Conservation (phyloP, 2,888 invertebrate species). For the Nomada ferruginata region DNA sequence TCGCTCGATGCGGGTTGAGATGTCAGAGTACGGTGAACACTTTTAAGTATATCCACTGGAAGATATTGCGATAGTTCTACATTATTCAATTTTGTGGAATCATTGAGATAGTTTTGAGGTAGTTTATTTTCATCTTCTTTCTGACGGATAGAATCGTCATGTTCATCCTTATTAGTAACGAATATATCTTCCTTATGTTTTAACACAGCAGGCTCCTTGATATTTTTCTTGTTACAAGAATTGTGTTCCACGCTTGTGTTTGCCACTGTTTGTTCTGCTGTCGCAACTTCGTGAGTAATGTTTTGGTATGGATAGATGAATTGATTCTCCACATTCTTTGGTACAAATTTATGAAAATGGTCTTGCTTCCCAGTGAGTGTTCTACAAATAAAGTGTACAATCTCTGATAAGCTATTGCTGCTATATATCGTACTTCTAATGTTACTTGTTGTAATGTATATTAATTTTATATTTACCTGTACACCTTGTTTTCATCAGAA, state of each 20-base stretch:
- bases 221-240: neutral
- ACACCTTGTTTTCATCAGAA: constrained; percentile 78
- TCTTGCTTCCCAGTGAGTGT: constrained; percentile 51
- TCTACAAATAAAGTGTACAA: constrained; percentile 41
- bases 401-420: constrained; percentile 9
- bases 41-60: constrained; percentile 79
- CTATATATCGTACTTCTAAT: neutral
- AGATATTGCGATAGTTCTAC: constrained; percentile 72
- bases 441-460: neutral
- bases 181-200: constrained; percentile 4
- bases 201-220: neutral
- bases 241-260: constrained; percentile 14
- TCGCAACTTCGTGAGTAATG: neutral
- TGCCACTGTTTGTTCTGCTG: neutral
- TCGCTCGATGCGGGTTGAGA: constrained; percentile 74
- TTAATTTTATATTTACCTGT: constrained; percentile 62
- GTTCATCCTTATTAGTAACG: neutral
- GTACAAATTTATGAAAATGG: constrained; percentile 50
- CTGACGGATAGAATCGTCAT: constrained; percentile 1
- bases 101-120: neutral
- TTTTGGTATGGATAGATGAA: constrained; percentile 16
- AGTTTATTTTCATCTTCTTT: neutral
- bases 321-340: constrained; percentile 12
- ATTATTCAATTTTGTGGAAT: constrained; percentile 21
- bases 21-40: constrained; percentile 78